Evolutionary conservation across 2,797 vertebrate species (phyloP).

Genomic region (Halcyon badia): DNA sequence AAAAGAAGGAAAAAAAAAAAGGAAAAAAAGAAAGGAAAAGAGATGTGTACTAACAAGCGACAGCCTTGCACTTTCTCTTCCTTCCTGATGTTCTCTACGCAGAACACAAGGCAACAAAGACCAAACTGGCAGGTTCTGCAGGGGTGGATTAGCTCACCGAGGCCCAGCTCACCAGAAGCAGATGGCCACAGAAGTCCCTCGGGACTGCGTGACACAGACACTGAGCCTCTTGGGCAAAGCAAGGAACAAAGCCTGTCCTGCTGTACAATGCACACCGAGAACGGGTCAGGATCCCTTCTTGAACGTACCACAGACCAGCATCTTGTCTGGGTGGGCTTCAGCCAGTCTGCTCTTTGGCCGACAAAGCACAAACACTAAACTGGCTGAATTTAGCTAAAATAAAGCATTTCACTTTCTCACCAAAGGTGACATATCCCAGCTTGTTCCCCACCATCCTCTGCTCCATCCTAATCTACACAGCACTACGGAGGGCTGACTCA

Average conservation of each 20-base stretch:
- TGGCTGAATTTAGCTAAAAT: neutral
- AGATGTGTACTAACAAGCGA: accelerated
- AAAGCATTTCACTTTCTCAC: neutral
- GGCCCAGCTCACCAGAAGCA: constrained; percentile 16
- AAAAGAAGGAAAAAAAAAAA: neutral
- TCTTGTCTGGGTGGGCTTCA: neutral
- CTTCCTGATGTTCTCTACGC: neutral
- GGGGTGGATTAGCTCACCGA: neutral
- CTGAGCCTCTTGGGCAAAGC: neutral
- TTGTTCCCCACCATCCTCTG: neutral
- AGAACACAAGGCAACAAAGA: constrained; percentile 7
- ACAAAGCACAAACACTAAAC: neutral
- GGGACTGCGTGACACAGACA: neutral
- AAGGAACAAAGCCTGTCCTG: neutral
- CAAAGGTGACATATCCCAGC: neutral
- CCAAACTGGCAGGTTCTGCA: neutral
- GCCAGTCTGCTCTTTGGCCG: neutral
- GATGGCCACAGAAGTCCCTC: constrained; percentile 25
- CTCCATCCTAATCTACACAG: neutral
- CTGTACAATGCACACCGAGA: neutral
- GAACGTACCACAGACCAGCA: neutral
- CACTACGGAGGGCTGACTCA: neutral
- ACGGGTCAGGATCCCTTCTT: neutral
- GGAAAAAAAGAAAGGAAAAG: accelerated
- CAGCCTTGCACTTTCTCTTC: accelerated